These are phyloP conservation scores for Zaprionus obscuricornis DNA, from an alignment of 2,888 invertebrate genomes.

Conservation along the genomic window DNA sequence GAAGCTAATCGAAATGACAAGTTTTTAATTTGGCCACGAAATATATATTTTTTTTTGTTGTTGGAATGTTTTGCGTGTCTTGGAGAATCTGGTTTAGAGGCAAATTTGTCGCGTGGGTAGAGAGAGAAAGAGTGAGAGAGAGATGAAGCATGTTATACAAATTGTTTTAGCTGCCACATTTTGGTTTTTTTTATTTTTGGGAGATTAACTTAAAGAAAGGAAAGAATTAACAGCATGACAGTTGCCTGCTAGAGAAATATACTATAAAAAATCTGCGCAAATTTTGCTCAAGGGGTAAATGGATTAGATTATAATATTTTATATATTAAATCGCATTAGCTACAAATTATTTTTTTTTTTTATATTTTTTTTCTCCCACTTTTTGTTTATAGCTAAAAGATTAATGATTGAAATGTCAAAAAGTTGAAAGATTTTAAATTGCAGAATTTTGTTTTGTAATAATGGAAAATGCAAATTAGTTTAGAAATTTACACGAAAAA, in stretches of 20 bases:
- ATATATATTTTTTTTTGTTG: conserved; percentile 21
- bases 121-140: background rate
- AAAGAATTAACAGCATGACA: conserved; percentile 13
- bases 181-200: conserved; percentile 15
- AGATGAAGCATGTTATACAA: conserved; percentile 55
- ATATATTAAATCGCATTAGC: conserved; percentile 19
- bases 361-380: too few relatives aligned
- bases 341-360: too few relatives aligned
- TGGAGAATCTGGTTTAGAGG: conserved; percentile 32
- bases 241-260: conserved; percentile 5
- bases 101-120: conserved; percentile 55
- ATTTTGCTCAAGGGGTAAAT: conserved; percentile 4
- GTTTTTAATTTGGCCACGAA: conserved; percentile 58
- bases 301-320: conserved; percentile 15
- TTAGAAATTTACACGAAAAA: too few relatives aligned
- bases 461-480: too few relatives aligned
- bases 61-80: conserved; percentile 9
- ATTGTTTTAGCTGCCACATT: conserved; percentile 53
- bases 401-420: conserved; percentile 37
- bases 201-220: conserved; percentile 19
- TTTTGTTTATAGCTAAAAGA: too few relatives aligned
- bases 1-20: conserved; percentile 72
- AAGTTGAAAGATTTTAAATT: conserved; percentile 20
- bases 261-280: too few relatives aligned
- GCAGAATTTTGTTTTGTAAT: too few relatives aligned